Conservation (phyloP, 2,888 invertebrate genomes). For the Omphaloscelis lunosa region DNA sequence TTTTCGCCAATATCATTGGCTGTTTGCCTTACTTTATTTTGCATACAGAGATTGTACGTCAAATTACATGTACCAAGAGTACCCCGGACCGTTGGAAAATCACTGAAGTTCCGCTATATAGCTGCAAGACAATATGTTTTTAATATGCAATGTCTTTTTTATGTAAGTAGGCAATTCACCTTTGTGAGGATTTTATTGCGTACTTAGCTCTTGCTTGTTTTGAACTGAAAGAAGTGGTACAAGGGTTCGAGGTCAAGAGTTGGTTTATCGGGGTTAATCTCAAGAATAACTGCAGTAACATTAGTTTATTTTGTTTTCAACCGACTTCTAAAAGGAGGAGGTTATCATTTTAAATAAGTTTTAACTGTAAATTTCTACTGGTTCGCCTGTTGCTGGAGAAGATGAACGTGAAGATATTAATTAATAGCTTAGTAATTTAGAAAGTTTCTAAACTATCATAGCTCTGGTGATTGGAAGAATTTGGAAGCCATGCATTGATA, state of each 20-base stretch:
- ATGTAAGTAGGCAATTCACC: constrained; percentile 25
- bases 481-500: not conserved
- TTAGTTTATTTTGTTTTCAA: not conserved
- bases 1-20: constrained; percentile 70
- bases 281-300: not conserved
- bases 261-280: not conserved
- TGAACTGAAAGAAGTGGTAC: not conserved
- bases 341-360: not conserved
- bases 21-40: constrained; percentile 66
- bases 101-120: constrained; percentile 31
- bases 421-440: not conserved
- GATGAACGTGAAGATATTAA: not conserved
- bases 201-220: constrained; percentile 8
- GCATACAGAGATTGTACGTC: constrained; percentile 33
- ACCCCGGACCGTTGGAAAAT: constrained; percentile 30
- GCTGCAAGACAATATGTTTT: constrained; percentile 35
- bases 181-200: constrained; percentile 16
- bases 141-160: constrained; percentile 15
- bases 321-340: no score
- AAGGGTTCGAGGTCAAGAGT: not conserved
- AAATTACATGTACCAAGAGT: constrained; percentile 23
- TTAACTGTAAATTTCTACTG: not conserved
- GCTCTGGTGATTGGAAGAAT: not conserved
- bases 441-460: not conserved
- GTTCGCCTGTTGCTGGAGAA: not conserved